A percentile compares a stretch with the other conserved stretches of the same genome.
These are phyloP conservation scores for Sebastes goodei DNA, from an alignment of 2,797 vertebrate genomes.

Conservation along the genomic window DNA sequence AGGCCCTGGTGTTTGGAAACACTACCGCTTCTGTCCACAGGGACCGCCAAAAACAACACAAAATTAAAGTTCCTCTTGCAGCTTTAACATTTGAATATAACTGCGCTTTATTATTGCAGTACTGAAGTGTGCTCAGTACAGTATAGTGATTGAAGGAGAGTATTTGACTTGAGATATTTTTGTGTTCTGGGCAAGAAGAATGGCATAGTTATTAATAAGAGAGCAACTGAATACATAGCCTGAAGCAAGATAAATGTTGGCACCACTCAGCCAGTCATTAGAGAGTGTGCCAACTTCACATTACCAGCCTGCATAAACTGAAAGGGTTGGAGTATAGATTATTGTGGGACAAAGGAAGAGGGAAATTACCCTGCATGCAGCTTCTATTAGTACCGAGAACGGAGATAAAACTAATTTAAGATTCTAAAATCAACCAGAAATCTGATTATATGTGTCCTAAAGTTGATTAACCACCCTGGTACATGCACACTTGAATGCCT, in stretches of 20 bases:
- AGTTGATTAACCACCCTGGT: background rate
- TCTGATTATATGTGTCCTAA: background rate
- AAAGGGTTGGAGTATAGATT: background rate
- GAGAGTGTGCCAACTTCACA: background rate
- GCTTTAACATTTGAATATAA: background rate
- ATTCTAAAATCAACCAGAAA: background rate
- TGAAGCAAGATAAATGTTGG: conserved; percentile 1
- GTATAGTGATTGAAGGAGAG: background rate
- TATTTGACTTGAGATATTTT: background rate
- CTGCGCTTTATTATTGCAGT: background rate
- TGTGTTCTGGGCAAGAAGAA: background rate
- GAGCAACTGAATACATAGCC: background rate
- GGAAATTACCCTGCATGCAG: background rate
- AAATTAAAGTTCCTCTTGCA: background rate
- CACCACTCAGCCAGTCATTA: background rate
- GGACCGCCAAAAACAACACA: background rate
- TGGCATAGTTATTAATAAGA: background rate
- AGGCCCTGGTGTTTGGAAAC: background rate
- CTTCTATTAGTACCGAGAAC: background rate
- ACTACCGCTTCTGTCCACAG: background rate
- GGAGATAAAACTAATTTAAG: background rate
- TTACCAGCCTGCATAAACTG: background rate
- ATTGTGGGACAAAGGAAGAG: background rate
- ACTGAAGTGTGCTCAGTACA: background rate
- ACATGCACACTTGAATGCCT: background rate